Evolutionary conservation across 2,113 vertebrate species (phyloP).

Genomic region (Murina feae): DNA sequence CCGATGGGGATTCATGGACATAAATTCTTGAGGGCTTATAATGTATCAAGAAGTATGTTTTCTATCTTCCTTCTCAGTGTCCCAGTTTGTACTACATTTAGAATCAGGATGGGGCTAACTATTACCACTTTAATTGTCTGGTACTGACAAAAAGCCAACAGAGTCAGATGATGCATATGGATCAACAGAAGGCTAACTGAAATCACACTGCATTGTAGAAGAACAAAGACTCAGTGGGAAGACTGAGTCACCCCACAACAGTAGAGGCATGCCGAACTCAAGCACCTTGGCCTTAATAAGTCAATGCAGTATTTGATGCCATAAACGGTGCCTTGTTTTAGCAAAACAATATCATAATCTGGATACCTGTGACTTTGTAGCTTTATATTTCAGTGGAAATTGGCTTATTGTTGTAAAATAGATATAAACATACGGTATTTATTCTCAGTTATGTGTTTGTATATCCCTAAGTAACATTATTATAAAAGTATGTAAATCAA

Average conservation of each 20-base stretch:
- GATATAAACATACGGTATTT: background rate
- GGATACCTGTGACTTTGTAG: background rate
- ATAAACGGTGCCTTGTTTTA: background rate
- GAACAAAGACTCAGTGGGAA: background rate
- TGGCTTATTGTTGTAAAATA: background rate
- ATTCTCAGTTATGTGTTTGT: background rate
- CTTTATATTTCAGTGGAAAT: background rate
- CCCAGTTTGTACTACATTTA: background rate
- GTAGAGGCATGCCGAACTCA: background rate
- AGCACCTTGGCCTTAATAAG: background rate
- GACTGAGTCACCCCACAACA: background rate
- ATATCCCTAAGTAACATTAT: background rate
- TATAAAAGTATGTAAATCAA: background rate
- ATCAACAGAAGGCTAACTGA: background rate
- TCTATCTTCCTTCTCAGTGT: background rate
- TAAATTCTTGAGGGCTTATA: background rate
- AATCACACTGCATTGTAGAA: background rate
- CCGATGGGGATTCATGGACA: no score
- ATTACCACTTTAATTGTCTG: background rate
- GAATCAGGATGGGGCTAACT: background rate
- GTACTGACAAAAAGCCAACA: background rate
- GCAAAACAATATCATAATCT: background rate
- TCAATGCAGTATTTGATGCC: background rate
- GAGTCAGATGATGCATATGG: no score
- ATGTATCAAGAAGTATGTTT: background rate